Evolutionary conservation across 2,888 invertebrate species (phyloP), one percentile per base, ranked within the genome.

Genomic region (Cosmopolites sordidus): DNA sequence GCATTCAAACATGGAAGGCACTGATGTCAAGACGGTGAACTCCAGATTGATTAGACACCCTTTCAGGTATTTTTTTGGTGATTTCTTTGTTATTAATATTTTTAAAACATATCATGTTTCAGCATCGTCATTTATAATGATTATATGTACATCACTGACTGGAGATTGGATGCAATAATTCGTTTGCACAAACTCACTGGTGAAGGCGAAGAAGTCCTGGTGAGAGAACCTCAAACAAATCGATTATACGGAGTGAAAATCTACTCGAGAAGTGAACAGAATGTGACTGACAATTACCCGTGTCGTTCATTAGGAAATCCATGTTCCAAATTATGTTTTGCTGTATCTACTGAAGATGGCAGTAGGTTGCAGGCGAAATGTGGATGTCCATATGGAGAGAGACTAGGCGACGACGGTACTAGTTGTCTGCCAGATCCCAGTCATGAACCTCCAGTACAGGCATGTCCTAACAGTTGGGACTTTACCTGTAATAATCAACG

Each of bases 101-200:
- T n/a, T n/a, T n/a, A n/a, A n/a, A n/a, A n/a, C n/a, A n/a, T n/a
- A n/a, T n/a, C n/a, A n/a, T n/a, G n/a, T 40, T 48, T 14, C 77
- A 94, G 89, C 2, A 90, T 97, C 40, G 92, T 93, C 0, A 89
- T 96, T 54, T 85, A 91, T 70, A 82, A 84, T 59, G 89, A 93
- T 16, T 92, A 88, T 78, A 89, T 98, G 83, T 99, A 95, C 73
- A 94, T 96, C 42, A 95, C 97, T 0, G 97, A 99, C 72, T 98
- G 98, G 94, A 79, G 97, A 43, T 74, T 96, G 42, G 96, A 97
- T 71, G 94, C 96, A 0, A 95, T 98, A 48, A 87, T 96, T 9
- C 80, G 92, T 16, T 76, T 97, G 59, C 86, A 94, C 69, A 97
- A 97, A 72, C 76, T 87, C 39, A 91, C 88, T 0, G 96, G 96